Base-by-base conservation (phyloP, 2,888 invertebrate species). In the Trichopria drosophilae region DNA sequence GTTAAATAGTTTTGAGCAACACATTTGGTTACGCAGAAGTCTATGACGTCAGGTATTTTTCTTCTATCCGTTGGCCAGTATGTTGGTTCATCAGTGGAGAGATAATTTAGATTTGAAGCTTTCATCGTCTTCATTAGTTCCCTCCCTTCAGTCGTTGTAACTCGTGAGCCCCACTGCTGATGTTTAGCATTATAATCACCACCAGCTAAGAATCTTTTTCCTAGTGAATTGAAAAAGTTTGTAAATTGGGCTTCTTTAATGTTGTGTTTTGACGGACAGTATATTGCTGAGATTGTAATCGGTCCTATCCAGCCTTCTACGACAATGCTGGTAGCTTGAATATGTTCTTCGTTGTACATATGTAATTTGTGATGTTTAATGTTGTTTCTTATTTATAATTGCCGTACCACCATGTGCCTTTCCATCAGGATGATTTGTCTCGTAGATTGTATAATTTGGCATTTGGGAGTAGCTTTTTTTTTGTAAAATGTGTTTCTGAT, bases 231-330 rank as follows among this genome's bases (percentile, higher is more conserved):
- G 18, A 41, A 12, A 19, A 29, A 41, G 32, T 44, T 29, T 7
- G 39, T 9, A 26, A 44, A 53, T 41, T 56, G 32, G 4, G 54
- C 42, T 50, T 50, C 53, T 24, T 53, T 57, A 19, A 60, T 47
- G n/a, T 37, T 40, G 20, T 59, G 52, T 16, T 41, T 55, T 2
- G 62, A 62, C 12, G 59, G 56, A 26, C 55, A 62, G 36, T 62
- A 60, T 15, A 55, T 50, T 34, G 60, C 55, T 31, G 47, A 43
- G 13, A 61, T 34, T 15, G 45, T 49, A 31, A 58, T 22, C 22
- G 18, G 12, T 13, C 40, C 20, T 5, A 9, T 10, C 4, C 16
- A 9, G 9, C n/a, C 12, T 7, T 29, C 10, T n/a, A 44, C 26
- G 23, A 13, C 24, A 9, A 51, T 28, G 19, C 12, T 6, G 2